Percentiles rank a stretch among this genome's conserved stretches.
Conservation (phyloP, 2,888 invertebrate species). For the Drosophila melanocephala region DNA sequence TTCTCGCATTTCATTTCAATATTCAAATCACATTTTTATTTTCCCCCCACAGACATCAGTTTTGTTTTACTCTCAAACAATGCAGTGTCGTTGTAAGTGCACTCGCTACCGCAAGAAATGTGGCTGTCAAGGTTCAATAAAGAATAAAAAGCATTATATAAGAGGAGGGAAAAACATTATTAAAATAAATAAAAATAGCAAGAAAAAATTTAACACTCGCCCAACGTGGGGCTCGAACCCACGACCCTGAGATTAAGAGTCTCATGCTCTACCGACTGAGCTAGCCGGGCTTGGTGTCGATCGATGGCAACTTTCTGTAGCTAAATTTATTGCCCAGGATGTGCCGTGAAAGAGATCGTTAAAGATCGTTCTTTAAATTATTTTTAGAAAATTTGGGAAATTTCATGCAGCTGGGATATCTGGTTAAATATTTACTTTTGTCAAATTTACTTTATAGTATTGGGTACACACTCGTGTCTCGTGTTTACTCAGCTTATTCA, state of each 20-base stretch:
- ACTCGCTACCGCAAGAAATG: not conserved
- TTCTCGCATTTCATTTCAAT: slow-evolving; percentile 38
- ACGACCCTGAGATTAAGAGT: slow-evolving; percentile 79
- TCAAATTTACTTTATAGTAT: not conserved
- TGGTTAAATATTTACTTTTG: not conserved
- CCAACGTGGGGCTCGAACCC: slow-evolving; percentile 82
- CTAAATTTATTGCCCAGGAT: slow-evolving; percentile 15
- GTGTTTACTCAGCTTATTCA: slow-evolving; percentile 5
- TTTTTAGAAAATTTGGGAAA: not conserved
- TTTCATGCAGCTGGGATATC: not conserved
- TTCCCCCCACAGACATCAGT: slow-evolving; percentile 23
- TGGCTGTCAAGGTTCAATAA: slow-evolving; percentile 25
- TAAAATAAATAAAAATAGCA: not conserved
- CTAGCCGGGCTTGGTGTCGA: slow-evolving; percentile 64
- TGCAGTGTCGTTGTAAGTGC: slow-evolving; percentile 45
- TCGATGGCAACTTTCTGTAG: not conserved
- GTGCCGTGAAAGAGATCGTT: not conserved
- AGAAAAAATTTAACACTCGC: slow-evolving; percentile 27
- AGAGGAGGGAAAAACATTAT: not conserved
- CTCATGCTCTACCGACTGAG: slow-evolving; percentile 81
- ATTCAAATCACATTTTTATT: slow-evolving; percentile 25
- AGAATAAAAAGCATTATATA: not conserved
- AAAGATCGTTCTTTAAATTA: not conserved
- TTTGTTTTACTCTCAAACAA: slow-evolving; percentile 44
- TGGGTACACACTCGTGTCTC: not conserved